phyloP scores from a whole-genome alignment of 2,888 invertebrate species.

The Caenorhabditis sinica region DNA sequence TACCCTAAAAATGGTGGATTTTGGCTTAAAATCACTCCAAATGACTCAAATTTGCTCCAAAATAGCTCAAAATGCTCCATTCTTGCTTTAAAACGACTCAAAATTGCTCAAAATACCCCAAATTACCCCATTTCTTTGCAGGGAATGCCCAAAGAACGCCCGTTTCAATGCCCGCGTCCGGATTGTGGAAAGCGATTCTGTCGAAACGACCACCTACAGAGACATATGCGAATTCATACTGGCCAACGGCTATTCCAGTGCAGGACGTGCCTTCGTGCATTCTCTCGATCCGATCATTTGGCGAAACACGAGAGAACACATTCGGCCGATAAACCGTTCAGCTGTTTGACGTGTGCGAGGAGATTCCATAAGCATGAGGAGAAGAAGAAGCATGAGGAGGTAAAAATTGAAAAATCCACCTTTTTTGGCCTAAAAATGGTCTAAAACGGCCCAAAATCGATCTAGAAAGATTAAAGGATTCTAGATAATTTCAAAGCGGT shows the following conservation, averaged over 20 bases:
- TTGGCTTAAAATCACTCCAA: too few species aligned
- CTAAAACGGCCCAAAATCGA: neutral
- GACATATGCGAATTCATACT: conserved; percentile 66
- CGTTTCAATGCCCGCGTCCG: conserved; percentile 51
- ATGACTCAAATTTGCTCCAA: too few species aligned
- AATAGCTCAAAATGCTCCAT: too few species aligned
- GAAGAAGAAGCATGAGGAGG: conserved; percentile 67
- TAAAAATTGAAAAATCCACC: neutral
- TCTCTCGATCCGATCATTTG: conserved; percentile 65
- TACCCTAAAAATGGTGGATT: too few species aligned
- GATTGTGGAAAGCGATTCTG: conserved; percentile 61
- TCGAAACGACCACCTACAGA: conserved; percentile 64
- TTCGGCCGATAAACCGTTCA: conserved; percentile 59
- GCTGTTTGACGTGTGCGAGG: conserved; percentile 52
- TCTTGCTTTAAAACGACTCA: neutral
- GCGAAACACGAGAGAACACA: conserved; percentile 66
- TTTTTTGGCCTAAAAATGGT: neutral
- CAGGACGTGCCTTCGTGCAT: conserved; percentile 57
- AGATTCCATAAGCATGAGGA: conserved; percentile 65
- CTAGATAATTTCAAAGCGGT: too few species aligned
- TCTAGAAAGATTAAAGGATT: too few species aligned
- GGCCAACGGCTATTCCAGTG: conserved; percentile 64
- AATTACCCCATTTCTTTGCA: conserved; percentile 16
- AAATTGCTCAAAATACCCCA: neutral
- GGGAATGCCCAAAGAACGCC: conserved; percentile 67